Conservation (phyloP, 2,113 vertebrate species). For the Plectropomus leopardus region DNA sequence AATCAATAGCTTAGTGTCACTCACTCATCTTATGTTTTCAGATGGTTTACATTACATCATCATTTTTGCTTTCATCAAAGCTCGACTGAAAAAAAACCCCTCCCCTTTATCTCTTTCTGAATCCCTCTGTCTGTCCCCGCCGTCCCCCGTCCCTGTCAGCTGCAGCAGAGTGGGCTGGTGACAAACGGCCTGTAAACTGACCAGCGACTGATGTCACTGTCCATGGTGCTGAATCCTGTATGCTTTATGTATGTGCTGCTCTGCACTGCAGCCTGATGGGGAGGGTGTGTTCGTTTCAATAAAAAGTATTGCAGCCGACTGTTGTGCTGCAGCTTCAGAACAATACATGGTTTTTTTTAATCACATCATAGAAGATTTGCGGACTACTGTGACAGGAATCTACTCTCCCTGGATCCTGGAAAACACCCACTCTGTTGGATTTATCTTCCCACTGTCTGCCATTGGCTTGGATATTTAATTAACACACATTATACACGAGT, state of each 20-base stretch:
- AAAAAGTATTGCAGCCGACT: neutral
- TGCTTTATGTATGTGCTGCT: neutral
- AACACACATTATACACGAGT: constrained; percentile 22
- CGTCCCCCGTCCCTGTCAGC: neutral
- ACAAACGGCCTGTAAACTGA: constrained; percentile 15
- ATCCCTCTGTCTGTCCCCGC: neutral
- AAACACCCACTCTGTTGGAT: constrained; percentile 22
- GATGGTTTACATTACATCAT: neutral
- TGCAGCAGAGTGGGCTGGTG: neutral
- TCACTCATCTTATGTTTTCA: too few species aligned
- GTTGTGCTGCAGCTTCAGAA: neutral
- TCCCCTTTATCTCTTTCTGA: neutral
- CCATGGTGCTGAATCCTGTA: constrained; percentile 79
- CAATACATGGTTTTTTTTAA: neutral
- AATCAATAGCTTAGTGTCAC: too few species aligned
- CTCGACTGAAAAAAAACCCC: neutral
- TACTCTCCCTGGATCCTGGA: constrained; percentile 8
- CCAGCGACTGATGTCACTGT: constrained; percentile 62
- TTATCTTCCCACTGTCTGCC: constrained; percentile 14
- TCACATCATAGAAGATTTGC: neutral
- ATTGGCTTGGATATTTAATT: constrained; percentile 38
- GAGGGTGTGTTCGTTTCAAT: neutral
- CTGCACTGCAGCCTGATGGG: neutral
- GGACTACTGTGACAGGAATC: constrained; percentile 2
- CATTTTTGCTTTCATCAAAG: neutral